A percentile compares a stretch with the other conserved stretches of the same genome.
Conservation (phyloP, 2,888 invertebrate species). For the Sphaerophoria taeniata region DNA sequence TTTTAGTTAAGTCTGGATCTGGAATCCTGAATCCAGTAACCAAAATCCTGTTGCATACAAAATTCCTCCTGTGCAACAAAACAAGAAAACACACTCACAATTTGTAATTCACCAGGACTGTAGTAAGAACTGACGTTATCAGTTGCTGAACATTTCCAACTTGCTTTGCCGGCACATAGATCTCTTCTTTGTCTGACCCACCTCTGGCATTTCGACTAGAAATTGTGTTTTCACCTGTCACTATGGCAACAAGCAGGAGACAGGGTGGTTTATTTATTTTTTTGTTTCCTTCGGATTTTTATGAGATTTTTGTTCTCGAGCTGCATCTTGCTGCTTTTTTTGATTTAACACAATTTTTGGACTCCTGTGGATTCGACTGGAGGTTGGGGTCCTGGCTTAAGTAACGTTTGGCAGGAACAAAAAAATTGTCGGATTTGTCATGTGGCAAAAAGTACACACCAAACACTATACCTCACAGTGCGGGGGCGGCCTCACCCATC, state of each 20-base stretch:
- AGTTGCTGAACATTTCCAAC: slow-evolving; percentile 72
- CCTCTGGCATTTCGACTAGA: slow-evolving; percentile 3
- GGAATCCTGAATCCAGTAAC: too few relatives aligned
- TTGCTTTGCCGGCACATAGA: slow-evolving; percentile 59
- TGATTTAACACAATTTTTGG: slow-evolving; percentile 72
- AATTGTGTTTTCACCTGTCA: slow-evolving; percentile 64
- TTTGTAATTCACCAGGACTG: slow-evolving; percentile 70
- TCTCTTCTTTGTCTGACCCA: slow-evolving; percentile 34
- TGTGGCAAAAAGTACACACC: slow-evolving; percentile 69
- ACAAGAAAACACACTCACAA: too few relatives aligned
- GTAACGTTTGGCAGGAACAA: slow-evolving; percentile 6
- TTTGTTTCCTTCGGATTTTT: slow-evolving; percentile 34
- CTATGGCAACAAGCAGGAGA: slow-evolving; percentile 52
- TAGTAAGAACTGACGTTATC: slow-evolving; percentile 74
- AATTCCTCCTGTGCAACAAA: slow-evolving; percentile 64
- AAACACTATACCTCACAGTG: slow-evolving; percentile 12
- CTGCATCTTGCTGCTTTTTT: slow-evolving; percentile 62
- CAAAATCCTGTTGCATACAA: slow-evolving; percentile 63
- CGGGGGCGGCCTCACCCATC: slow-evolving; percentile 19
- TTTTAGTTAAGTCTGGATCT: slow-evolving; percentile 65
- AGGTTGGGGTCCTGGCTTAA: slow-evolving; percentile 22
- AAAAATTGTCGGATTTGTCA: slow-evolving; percentile 67
- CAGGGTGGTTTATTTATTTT: background rate
- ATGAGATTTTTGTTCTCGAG: slow-evolving; percentile 65
- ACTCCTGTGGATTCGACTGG: slow-evolving; percentile 26